These are phyloP conservation scores for Cosmia pyralina DNA, from an alignment of 2,888 invertebrate species.

Conservation along the genomic window DNA sequence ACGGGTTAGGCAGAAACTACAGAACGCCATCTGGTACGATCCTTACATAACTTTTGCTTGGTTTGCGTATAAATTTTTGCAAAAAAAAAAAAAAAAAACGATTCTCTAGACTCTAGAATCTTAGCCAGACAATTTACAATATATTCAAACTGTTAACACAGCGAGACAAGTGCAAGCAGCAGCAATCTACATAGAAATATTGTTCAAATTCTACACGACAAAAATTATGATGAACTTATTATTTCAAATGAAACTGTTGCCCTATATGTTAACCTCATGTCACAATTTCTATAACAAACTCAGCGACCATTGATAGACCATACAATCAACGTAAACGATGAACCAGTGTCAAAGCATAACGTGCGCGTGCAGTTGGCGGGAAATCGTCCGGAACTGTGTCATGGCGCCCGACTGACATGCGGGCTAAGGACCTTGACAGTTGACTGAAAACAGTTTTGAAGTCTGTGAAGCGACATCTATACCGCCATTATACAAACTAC, in stretches of 20 bases:
- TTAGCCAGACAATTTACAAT: too few species aligned
- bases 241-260: slow-evolving; percentile 6
- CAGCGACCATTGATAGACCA: slow-evolving; percentile 37
- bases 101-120: too few species aligned
- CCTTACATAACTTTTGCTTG: too few species aligned
- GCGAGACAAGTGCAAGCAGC: too few species aligned
- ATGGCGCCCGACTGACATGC: slow-evolving; percentile 68
- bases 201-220: background rate
- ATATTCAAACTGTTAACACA: too few species aligned
- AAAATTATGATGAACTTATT: background rate
- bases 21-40: too few species aligned
- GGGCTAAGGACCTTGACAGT: slow-evolving; percentile 60
- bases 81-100: too few species aligned
- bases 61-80: too few species aligned
- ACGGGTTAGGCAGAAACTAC: too few species aligned
- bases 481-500: background rate
- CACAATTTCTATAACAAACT: slow-evolving; percentile 19
- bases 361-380: slow-evolving; percentile 48
- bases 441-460: slow-evolving; percentile 21
- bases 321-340: slow-evolving; percentile 46
- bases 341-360: slow-evolving; percentile 44
- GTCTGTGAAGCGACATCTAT: slow-evolving; percentile 2
- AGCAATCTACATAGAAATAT: background rate
- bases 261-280: slow-evolving; percentile 2
- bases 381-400: slow-evolving; percentile 73